A percentile compares a stretch with the other conserved stretches of the same genome.
These are phyloP conservation scores for Drosophila flavopinicola DNA, from an alignment of 2,888 invertebrate species.

Conservation along the genomic window DNA sequence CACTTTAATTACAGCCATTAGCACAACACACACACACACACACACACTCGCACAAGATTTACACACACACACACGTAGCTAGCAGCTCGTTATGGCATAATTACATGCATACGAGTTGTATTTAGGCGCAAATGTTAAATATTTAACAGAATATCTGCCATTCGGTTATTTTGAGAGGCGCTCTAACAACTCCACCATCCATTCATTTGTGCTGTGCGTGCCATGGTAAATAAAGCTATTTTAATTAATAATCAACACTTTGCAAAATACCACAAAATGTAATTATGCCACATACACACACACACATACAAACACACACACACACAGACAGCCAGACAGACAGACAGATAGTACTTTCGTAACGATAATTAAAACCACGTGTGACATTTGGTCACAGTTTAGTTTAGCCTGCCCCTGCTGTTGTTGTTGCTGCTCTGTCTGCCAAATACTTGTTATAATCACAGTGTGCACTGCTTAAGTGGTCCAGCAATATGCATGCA, in stretches of 20 bases:
- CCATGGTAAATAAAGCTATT: conserved; percentile 69
- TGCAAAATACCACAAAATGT: conserved; percentile 74
- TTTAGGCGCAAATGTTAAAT: conserved; percentile 66
- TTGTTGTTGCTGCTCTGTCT: neutral
- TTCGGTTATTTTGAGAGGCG: conserved; percentile 30
- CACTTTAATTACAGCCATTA: conserved; percentile 74
- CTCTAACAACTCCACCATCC: conserved; percentile 12
- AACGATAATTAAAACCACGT: conserved; percentile 76
- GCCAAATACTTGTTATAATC: conserved; percentile 13
- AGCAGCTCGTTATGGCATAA: conserved; percentile 61
- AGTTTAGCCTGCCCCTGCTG: conserved; percentile 44
- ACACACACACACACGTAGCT: conserved; percentile 10
- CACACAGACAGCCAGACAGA: conserved; percentile 2
- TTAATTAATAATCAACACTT: conserved; percentile 80
- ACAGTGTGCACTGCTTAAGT: conserved; percentile 32
- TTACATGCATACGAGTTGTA: conserved; percentile 52
- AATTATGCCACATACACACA: conserved; percentile 55
- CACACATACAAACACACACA: conserved; percentile 7
- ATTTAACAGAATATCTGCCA: conserved; percentile 61
- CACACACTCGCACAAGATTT: conserved; percentile 5
- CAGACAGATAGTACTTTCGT: conserved; percentile 29
- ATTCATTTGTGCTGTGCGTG: conserved; percentile 27
- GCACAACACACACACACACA: conserved; percentile 30
- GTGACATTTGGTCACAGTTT: conserved; percentile 67
- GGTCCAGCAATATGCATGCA: conserved; percentile 29